These are phyloP conservation scores for Xiphorhynchus erythropygius DNA, from an alignment of 2,797 vertebrate genomes.

Conservation along the genomic window DNA sequence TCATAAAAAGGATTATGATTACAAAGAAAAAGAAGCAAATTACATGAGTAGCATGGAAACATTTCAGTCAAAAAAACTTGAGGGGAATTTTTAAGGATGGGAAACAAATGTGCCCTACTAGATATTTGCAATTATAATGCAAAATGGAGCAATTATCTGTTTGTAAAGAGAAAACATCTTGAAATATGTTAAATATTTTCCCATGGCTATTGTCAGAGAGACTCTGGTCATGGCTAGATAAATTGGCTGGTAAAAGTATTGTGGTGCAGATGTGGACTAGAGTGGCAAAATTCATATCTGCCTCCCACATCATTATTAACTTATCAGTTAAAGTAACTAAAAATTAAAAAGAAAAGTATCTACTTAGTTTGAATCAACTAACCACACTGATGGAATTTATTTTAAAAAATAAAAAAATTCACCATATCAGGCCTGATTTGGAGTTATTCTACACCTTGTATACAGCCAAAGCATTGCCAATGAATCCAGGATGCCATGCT, in stretches of 20 bases:
- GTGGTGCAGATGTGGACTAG: background rate
- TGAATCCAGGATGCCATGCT: background rate
- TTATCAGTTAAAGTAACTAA: constrained; percentile 8
- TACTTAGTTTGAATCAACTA: constrained; percentile 47
- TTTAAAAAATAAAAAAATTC: background rate
- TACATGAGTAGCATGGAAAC: background rate
- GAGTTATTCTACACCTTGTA: background rate
- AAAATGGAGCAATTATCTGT: background rate
- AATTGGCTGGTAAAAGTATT: background rate
- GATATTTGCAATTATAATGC: background rate
- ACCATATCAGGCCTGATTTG: background rate
- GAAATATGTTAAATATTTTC: constrained; percentile 54
- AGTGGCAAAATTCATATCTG: constrained; percentile 35
- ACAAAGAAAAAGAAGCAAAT: background rate
- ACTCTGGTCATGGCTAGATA: background rate
- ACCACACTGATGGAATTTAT: constrained; percentile 7
- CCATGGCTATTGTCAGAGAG: background rate
- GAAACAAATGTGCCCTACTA: background rate
- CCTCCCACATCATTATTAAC: constrained; percentile 32
- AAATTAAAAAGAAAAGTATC: background rate
- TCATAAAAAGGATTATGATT: background rate
- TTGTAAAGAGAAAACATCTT: background rate
- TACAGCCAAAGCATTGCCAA: background rate
- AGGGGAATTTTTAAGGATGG: background rate
- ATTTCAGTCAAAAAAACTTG: background rate